phyloP scores from a whole-genome alignment of 2,888 invertebrate genomes.

The Tinea pellionella region DNA sequence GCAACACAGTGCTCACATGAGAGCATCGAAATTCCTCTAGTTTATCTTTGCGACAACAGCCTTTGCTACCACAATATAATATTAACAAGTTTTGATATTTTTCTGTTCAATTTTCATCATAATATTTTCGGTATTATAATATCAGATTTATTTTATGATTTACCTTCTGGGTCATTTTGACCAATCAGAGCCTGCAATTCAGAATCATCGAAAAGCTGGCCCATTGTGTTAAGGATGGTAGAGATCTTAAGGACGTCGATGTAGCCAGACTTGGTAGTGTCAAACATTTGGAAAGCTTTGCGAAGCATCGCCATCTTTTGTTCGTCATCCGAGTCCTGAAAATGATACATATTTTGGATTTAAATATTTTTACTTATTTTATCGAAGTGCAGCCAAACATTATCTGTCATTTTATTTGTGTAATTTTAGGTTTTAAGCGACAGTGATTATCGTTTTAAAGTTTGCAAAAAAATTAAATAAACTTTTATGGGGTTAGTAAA shows the following conservation, averaged over 20 bases:
- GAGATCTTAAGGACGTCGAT: slow-evolving; percentile 92
- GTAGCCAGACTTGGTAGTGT: slow-evolving; percentile 91
- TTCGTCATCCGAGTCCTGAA: slow-evolving; percentile 73
- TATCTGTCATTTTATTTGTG: not conserved
- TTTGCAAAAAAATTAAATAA: too few species aligned
- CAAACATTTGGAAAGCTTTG: slow-evolving; percentile 97
- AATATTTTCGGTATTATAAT: too few species aligned
- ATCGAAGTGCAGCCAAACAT: not conserved
- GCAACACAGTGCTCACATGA: too few species aligned
- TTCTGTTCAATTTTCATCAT: too few species aligned
- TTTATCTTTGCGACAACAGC: too few species aligned
- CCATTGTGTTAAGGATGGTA: slow-evolving; percentile 94
- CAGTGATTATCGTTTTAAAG: too few species aligned
- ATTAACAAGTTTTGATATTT: too few species aligned
- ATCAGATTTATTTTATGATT: not conserved
- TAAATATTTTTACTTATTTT: too few species aligned
- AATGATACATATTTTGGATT: not conserved
- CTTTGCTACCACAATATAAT: too few species aligned
- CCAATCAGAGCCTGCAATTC: slow-evolving; percentile 90
- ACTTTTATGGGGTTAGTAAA: too few species aligned
- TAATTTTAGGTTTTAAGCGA: not conserved
- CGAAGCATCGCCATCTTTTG: slow-evolving; percentile 91
- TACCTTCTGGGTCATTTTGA: slow-evolving; percentile 91
- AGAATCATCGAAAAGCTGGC: slow-evolving; percentile 91
- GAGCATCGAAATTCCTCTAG: too few species aligned